Base-by-base conservation (phyloP, 1,140 invertebrate genomes). In the honey bee (Apis mellifera) region DNA sequence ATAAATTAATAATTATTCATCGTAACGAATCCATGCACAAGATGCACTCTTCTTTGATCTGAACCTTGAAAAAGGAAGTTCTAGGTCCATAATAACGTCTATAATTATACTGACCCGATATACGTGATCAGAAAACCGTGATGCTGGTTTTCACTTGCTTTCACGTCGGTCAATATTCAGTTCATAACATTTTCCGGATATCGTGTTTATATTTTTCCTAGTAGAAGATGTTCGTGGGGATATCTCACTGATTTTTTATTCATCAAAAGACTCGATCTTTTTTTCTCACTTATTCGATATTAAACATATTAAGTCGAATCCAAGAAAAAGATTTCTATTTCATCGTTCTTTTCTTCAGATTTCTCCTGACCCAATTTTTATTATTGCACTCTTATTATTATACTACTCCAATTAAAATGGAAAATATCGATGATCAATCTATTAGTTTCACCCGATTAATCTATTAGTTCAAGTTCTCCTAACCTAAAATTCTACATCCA, bases 141-240 rank as follows among this genome's bases (percentile, higher is more conserved):
- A 68, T 68, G 50, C 11, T 12, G n/a, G 57, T 69, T 69, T 68
- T 68, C 75, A 59, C 50, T 32, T 15, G 64, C 75, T 78, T 78
- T 78, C 75, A 78, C 75, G n/a, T 12, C 42, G 9, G 52, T 65
- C 65, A 23, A 50, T 78, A 78, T 69, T 78, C 64, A 77, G 64
- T 15, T 23, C 65, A 8, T 21, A 3, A 2, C 9, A n/a, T 59
- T 68, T 78, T 78, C 64, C 64, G 21, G 21, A 32, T 13, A n/a
- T 3, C 23, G 13, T 1, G 42, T 62, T 59, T 48, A 15, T 75
- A 15, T 75, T 52, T 50, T 64, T 52, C 42, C 9, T 23, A 7
- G 48, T 26, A 42, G 60, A 50, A n/a, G 17, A 5, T 57, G 4
- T 9, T 48, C 42, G 26, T 17, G 19, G 59, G 15, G 21, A 57